These are phyloP conservation scores for Drosophila sproati DNA, from an alignment of 1,140 invertebrate species.

Conservation along the genomic window DNA sequence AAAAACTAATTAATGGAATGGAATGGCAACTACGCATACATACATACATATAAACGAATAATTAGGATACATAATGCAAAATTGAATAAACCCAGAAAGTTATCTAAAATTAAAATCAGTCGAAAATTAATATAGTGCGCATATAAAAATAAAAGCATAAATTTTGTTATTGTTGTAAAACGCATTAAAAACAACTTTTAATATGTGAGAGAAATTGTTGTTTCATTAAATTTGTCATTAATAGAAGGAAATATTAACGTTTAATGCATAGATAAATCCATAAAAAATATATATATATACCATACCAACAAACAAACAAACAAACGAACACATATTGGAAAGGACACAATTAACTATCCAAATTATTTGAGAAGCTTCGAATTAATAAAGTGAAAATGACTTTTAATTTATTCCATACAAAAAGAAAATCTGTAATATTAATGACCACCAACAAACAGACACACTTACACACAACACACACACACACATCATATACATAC, in stretches of 20 bases:
- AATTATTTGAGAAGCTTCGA: slow-evolving; percentile 57
- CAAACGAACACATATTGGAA: slow-evolving; percentile 53
- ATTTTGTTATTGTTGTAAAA: slow-evolving; percentile 76
- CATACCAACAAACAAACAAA: slow-evolving; percentile 38
- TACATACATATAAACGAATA: slow-evolving; percentile 48
- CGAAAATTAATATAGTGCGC: slow-evolving; percentile 36
- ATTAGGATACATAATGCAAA: slow-evolving; percentile 21
- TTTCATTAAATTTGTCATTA: slow-evolving; percentile 76
- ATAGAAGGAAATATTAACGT: slow-evolving; percentile 63
- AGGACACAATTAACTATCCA: slow-evolving; percentile 32
- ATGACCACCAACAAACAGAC: slow-evolving; percentile 35
- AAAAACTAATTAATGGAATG: slow-evolving; percentile 41
- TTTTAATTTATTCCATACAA: slow-evolving; percentile 37
- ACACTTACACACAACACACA: slow-evolving; percentile 27
- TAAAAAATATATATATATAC: slow-evolving; percentile 42
- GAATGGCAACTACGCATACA: slow-evolving; percentile 61
- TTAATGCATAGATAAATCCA: slow-evolving; percentile 53
- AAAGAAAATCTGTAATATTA: slow-evolving; percentile 30
- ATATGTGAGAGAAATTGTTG: slow-evolving; percentile 71
- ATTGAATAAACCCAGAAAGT: slow-evolving; percentile 12
- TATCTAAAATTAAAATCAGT: slow-evolving; percentile 44
- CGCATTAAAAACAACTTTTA: slow-evolving; percentile 60
- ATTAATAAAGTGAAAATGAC: slow-evolving; percentile 43
- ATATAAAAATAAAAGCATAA: slow-evolving; percentile 46
- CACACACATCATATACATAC: slow-evolving; percentile 8